Evolutionary conservation across 2,113 vertebrate genomes (phyloP), one percentile per base, ranked within the genome.

Genomic region (Laticauda laticaudata): DNA sequence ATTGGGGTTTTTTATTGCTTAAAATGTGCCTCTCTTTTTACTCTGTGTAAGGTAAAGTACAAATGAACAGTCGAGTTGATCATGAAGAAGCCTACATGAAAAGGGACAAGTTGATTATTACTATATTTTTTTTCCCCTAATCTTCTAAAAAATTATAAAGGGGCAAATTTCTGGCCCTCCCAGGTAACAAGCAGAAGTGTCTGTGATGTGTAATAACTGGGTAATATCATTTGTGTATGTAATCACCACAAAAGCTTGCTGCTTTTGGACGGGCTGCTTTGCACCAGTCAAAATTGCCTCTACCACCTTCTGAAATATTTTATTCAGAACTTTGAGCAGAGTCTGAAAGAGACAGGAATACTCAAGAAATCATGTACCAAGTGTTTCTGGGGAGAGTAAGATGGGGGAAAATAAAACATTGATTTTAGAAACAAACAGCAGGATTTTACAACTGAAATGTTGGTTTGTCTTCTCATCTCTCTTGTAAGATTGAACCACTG

Each of bases 361-460:
- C 15, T 2, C 92, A 3, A 59, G 34, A 88, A 90, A 94, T 89
- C 61, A 75, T 90, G 88, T 92, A 91, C 93, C 12, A 20, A 7
- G 24, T 20, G 24, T 90, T 92, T 92, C 94, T 94, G 48, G 54
- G 87, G 75, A 86, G 91, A 90, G 55, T 92, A 87, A 96, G 75
- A 94, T 94, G 89, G 43, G 4, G 48, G 55, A 10, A 61, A 61
- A 61, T 24, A 54, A 94, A 93, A 91, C 95, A 93, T 95, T 94
- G 94, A 91, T 95, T 93, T 95, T 96, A 97, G 97, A 97, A 98
- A 98, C 97, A 96, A 97, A 97, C 98, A 98, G 98, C 98, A 98
- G 98, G 98, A 98, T 98, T 98, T 98, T 98, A 98, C 98, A 98
- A 98, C 97, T 97, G 96, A 98, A 96, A 96, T 95, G 98, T 98